Evolutionary conservation across 2,797 vertebrate genomes (phyloP).

Genomic region (Gymnothorax reevesii): DNA sequence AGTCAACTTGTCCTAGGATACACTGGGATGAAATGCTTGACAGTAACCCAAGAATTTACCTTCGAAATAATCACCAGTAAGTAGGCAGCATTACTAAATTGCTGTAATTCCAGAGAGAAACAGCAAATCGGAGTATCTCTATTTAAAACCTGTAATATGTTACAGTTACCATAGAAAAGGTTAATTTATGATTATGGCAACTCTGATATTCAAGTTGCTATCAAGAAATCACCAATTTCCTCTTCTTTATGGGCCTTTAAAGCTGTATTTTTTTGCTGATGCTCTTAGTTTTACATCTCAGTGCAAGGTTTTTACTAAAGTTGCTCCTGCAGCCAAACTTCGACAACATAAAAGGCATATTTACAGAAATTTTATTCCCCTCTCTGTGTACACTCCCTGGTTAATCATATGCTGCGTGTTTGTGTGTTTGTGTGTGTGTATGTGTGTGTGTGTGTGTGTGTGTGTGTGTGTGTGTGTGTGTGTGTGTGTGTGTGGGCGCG

Average conservation of each 20-base stretch:
- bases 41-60: background rate
- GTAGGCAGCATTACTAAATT: background rate
- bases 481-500: background rate
- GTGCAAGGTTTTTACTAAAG: background rate
- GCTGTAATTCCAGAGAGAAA: background rate
- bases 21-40: background rate
- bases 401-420: background rate
- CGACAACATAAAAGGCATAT: background rate
- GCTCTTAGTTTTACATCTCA: background rate
- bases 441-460: background rate
- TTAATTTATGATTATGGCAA: background rate
- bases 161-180: background rate
- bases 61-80: background rate
- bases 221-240: background rate
- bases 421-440: background rate
- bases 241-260: background rate
- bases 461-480: background rate
- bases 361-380: background rate
- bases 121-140: background rate
- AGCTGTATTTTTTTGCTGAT: background rate
- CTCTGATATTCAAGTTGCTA: background rate
- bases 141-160: background rate
- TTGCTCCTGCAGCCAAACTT: background rate
- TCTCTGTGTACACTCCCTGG: background rate
- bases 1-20: slow-evolving; percentile 13